Base-by-base conservation (phyloP, 2,888 invertebrate genomes). In the Polymixis flavicincta region DNA sequence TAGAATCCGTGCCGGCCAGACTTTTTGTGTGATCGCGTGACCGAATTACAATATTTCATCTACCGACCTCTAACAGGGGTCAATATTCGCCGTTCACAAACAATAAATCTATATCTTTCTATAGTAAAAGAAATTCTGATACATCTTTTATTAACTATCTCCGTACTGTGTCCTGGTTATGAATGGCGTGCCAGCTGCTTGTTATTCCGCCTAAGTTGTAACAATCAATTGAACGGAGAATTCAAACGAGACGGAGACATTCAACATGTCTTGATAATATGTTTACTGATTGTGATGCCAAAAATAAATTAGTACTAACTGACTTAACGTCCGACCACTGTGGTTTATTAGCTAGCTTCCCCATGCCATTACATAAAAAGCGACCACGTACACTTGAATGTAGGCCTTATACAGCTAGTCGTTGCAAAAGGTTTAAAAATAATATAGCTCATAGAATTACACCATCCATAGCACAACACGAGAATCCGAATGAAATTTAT, bases 201-300 rank as follows among this genome's bases (percentile, higher is more conserved):
- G 52, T 71, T 71, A 84, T 71, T 82, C 76, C 60, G 63, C 60
- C 52, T 37, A 72, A 79, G 63, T 55, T 64, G 68, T 77, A 66
- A 72, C 75, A 84, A 82, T 78, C 87, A 87, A 89, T 89, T 89
- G 77, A 84, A 82, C 71, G 76, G 71, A 73, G 86, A 80, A 89
- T 89, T 79, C 63, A 45, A 59, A 61, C 45, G 37, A 67, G 59
- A 37, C 42, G 63, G 22, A 54, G 72, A 59, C 37, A 70, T 79
- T 70, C 45, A 70, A n/a, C n/a, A n/a, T n/a, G n/a, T n/a, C n/a
- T n/a, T n/a, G n/a, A n/a, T n/a, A n/a, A n/a, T n/a, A n/a, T n/a
- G n/a, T n/a, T n/a, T n/a, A n/a, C n/a, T n/a, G n/a, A n/a, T n/a
- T n/a, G n/a, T n/a, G n/a, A n/a, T n/a, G n/a, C n/a, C n/a, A n/a